A percentile compares a stretch with the other conserved stretches of the same genome.
phyloP scores from a whole-genome alignment of 2,888 invertebrate species.

The Drosophila neotestacea region DNA sequence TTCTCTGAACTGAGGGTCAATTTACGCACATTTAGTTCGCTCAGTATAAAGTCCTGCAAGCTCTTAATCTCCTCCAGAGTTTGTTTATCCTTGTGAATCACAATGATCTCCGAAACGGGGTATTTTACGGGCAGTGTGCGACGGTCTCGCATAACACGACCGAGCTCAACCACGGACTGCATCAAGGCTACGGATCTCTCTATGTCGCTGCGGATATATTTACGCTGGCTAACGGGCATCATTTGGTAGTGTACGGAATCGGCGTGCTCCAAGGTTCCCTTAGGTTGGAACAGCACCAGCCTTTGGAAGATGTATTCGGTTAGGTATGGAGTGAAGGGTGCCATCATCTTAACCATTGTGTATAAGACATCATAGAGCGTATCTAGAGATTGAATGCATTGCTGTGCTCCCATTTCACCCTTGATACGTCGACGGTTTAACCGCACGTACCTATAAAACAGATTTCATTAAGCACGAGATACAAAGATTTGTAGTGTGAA shows the following conservation, averaged over 20 bases:
- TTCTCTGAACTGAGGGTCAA: conserved; percentile 95
- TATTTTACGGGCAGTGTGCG: conserved; percentile 98
- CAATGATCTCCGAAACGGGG: conserved; percentile 97
- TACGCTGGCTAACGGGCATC: conserved; percentile 91
- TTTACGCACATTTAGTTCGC: conserved; percentile 96
- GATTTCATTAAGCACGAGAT: not conserved
- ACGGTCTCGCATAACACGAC: conserved; percentile 95
- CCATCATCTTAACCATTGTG: conserved; percentile 96
- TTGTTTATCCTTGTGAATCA: conserved; percentile 93
- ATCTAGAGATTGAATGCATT: conserved; percentile 93
- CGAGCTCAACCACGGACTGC: conserved; percentile 98
- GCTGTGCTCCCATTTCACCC: conserved; percentile 93
- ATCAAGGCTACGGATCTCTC: conserved; percentile 96
- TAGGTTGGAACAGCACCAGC: conserved; percentile 88
- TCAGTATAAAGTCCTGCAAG: conserved; percentile 93
- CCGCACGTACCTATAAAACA: conserved; percentile 90
- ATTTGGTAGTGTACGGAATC: conserved; percentile 96
- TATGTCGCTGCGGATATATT: conserved; percentile 92
- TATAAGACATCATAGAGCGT: conserved; percentile 95
- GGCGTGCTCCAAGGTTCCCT: conserved; percentile 85
- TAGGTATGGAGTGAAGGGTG: conserved; percentile 98
- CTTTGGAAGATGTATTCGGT: conserved; percentile 98
- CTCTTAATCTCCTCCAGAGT: conserved; percentile 92
- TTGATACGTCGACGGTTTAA: conserved; percentile 98
- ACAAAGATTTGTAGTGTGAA: not conserved